A percentile compares a stretch with the other conserved stretches of the same genome.
These are phyloP conservation scores for Ceyx cyanopectus DNA, from an alignment of 2,113 vertebrate species.

Conservation along the genomic window DNA sequence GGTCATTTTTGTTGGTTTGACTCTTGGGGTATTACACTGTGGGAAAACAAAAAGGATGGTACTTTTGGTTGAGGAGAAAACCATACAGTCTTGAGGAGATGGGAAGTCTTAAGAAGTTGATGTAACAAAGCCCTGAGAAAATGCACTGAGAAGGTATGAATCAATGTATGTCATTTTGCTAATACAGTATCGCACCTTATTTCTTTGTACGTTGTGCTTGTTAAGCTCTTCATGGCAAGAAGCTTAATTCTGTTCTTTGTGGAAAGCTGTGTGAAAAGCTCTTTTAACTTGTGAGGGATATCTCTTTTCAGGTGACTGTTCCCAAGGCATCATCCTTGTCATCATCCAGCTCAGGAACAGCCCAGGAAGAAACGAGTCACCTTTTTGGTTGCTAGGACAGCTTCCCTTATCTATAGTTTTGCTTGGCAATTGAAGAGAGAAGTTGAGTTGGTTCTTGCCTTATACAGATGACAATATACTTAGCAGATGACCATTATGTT, in stretches of 20 bases:
- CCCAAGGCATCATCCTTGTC: neutral
- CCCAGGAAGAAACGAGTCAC: neutral
- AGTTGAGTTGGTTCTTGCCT: neutral
- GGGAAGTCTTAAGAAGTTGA: neutral
- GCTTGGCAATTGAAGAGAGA: neutral
- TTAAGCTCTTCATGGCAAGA: neutral
- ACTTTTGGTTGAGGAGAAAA: neutral
- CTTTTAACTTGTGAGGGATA: neutral
- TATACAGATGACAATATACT: neutral
- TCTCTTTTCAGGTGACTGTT: neutral
- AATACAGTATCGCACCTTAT: neutral
- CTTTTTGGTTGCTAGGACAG: neutral
- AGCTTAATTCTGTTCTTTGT: neutral
- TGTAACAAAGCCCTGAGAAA: neutral
- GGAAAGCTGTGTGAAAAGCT: neutral
- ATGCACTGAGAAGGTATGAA: neutral
- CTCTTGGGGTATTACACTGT: neutral
- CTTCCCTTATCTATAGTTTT: neutral
- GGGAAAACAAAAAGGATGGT: neutral
- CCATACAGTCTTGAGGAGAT: neutral
- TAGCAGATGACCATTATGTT: neutral
- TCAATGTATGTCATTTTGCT: neutral
- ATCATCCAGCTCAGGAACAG: neutral
- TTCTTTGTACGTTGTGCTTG: neutral
- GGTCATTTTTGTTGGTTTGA: conserved; percentile 8